A percentile compares a stretch with the other conserved stretches of the same genome.
These are phyloP conservation scores for Phalacrocorax carbo DNA, from an alignment of 2,113 vertebrate genomes.

Conservation along the genomic window DNA sequence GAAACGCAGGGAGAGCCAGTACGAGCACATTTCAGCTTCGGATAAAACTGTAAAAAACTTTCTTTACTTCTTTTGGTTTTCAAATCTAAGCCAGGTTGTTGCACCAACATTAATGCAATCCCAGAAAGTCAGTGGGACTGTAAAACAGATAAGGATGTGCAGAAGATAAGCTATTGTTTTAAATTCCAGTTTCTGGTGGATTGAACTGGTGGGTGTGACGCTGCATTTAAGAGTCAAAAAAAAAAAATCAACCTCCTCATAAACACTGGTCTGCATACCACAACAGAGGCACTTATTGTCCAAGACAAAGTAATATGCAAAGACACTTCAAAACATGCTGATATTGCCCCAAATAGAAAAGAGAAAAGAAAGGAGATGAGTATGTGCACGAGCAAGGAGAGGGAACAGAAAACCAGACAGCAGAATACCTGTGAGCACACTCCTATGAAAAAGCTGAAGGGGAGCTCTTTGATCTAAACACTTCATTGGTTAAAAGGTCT, in stretches of 20 bases:
- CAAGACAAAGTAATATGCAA: not conserved
- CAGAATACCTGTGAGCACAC: not conserved
- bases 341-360: not conserved
- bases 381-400: not conserved
- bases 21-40: not conserved
- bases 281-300: not conserved
- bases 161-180: not conserved
- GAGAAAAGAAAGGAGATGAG: not conserved
- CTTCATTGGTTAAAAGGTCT: constrained; percentile 19
- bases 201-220: not conserved
- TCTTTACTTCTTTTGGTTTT: not conserved
- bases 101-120: not conserved
- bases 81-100: not conserved
- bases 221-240: not conserved
- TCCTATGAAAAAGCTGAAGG: not conserved
- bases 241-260: not conserved
- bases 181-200: not conserved
- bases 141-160: not conserved
- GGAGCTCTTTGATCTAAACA: constrained; percentile 8
- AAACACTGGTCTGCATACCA: not conserved
- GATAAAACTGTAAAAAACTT: not conserved
- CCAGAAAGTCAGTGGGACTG: not conserved
- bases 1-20: not conserved
- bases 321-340: not conserved
- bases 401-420: not conserved